Percentiles rank a stretch among this genome's conserved stretches.
Conservation (phyloP, 37 sponge, comb jelly and placozoan genomes). For the Halichondria panicea region DNA sequence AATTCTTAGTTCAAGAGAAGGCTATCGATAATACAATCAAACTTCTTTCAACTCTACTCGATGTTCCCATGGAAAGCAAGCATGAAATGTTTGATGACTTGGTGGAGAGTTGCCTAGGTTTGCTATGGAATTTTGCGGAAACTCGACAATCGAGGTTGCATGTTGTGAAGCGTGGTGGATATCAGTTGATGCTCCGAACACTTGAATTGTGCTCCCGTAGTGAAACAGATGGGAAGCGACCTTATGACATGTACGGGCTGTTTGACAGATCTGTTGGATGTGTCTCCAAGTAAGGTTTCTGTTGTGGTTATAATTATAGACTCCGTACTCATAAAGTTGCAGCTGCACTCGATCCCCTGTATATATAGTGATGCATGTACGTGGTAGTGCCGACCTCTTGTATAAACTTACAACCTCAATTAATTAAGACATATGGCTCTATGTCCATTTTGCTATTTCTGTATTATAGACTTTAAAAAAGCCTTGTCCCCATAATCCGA, state of each 20-base stretch:
- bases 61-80: background rate
- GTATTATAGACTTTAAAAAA: too few species aligned
- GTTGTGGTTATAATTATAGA: too few species aligned
- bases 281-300: conserved; percentile 16
- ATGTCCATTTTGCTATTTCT: too few species aligned
- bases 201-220: background rate
- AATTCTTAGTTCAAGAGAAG: conserved; percentile 16
- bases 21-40: conserved; percentile 7
- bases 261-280: conserved; percentile 12
- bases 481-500: too few species aligned
- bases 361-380: too few species aligned
- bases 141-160: conserved; percentile 1
- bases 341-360: too few species aligned
- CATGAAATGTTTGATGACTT: background rate
- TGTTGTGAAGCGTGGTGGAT: conserved; percentile 9
- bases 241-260: background rate
- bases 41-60: background rate
- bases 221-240: background rate
- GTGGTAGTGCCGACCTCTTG: too few species aligned
- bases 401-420: too few species aligned
- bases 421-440: too few species aligned
- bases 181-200: conserved; percentile 6
- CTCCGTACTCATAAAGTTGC: too few species aligned
- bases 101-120: background rate
- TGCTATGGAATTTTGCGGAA: conserved; percentile 22